Evolutionary conservation across 1,140 invertebrate species (phyloP).

Genomic region (Philotrypesis tridentata): DNA sequence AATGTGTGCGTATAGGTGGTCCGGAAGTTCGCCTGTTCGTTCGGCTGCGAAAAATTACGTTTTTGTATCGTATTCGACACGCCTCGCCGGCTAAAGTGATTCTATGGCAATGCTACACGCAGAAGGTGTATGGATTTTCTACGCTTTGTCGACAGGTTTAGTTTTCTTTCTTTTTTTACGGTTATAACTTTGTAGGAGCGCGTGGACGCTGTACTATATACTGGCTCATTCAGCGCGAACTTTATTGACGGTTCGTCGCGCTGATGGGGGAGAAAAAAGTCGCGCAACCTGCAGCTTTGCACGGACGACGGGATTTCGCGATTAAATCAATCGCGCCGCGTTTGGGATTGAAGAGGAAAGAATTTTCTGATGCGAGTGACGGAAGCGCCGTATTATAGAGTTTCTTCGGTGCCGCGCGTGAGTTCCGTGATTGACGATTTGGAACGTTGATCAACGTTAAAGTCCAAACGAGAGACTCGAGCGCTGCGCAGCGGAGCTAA

Average conservation of each 20-base stretch:
- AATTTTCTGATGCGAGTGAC: too few species aligned
- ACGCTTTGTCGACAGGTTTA: background rate
- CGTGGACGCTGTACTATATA: background rate
- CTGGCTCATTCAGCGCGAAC: background rate
- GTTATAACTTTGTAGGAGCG: background rate
- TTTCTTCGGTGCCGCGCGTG: too few species aligned
- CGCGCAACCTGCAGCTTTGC: background rate
- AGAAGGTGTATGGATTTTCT: background rate
- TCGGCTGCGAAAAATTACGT: slow-evolving; percentile 3
- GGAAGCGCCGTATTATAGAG: too few species aligned
- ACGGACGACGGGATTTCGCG: too few species aligned
- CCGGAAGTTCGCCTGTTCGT: background rate
- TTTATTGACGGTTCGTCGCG: background rate
- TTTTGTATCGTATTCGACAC: background rate
- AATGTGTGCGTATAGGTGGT: background rate
- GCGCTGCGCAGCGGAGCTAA: background rate
- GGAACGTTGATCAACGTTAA: too few species aligned
- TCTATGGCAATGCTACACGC: background rate
- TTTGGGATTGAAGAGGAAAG: too few species aligned
- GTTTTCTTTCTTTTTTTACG: too few species aligned
- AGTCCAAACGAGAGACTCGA: background rate
- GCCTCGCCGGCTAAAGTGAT: background rate
- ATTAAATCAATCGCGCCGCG: too few species aligned
- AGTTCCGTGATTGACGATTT: too few species aligned
- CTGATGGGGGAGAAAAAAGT: background rate